Evolutionary conservation across 30 jellyfish, hydroid and myxozoan species (phyloP).

Genomic region (Hydractinia symbiolongicarpus): DNA sequence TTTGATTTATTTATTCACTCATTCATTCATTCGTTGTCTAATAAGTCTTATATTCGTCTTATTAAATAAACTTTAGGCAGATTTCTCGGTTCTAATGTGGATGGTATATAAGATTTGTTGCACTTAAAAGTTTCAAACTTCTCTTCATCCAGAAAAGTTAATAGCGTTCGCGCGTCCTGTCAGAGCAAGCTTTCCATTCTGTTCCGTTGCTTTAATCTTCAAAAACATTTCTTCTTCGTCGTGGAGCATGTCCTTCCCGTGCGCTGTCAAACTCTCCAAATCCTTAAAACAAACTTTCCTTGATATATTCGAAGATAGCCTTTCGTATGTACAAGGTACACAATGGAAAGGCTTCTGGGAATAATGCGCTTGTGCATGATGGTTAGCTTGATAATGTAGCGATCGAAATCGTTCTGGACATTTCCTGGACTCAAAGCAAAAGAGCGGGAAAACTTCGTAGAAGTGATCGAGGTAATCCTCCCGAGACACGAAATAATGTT

Average conservation of each 20-base stretch:
- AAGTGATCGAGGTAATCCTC: constrained; percentile 72
- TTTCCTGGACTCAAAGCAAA: constrained; percentile 56
- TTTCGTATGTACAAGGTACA: constrained; percentile 46
- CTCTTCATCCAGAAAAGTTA: constrained; percentile 10
- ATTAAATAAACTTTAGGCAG: no score
- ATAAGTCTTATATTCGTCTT: no score
- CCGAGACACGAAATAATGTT: constrained; percentile 50
- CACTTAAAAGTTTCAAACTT: neutral
- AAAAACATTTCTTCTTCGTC: constrained; percentile 41
- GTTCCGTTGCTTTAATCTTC: constrained; percentile 5
- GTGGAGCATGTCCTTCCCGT: constrained; percentile 47
- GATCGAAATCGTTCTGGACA: constrained; percentile 88
- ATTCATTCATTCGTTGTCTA: no score
- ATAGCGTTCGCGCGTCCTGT: constrained; percentile 17
- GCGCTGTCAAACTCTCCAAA: constrained; percentile 47
- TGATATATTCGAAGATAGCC: constrained; percentile 5
- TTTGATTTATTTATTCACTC: no score
- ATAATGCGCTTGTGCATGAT: constrained; percentile 48
- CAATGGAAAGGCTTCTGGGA: constrained; percentile 61
- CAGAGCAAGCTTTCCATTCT: constrained; percentile 21
- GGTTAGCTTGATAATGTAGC: constrained; percentile 58
- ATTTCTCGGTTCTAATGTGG: no score
- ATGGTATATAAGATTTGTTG: no score
- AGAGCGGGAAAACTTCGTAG: constrained; percentile 57
- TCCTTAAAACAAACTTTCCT: constrained; percentile 24